phyloP scores from a whole-genome alignment of 2,113 vertebrate genomes.

The Silurus asotus region DNA sequence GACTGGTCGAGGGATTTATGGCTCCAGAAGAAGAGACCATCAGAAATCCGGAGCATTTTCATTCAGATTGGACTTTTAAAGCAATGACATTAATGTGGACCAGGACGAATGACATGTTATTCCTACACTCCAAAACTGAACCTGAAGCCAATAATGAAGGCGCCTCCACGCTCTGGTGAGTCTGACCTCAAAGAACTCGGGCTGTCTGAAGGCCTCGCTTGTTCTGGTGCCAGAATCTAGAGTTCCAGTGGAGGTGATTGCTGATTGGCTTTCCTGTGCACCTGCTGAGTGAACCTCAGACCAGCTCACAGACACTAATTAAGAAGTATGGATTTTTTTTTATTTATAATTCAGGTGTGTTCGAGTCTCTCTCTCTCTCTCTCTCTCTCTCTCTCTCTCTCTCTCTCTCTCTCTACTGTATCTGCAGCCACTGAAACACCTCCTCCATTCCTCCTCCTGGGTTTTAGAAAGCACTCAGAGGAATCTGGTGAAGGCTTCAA shows the following conservation, averaged over 20 bases:
- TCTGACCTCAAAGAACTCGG: conserved; percentile 1
- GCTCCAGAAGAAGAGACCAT: too few relatives aligned
- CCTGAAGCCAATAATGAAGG: background rate
- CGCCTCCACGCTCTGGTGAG: background rate
- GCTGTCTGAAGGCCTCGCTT: background rate
- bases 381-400: too few relatives aligned
- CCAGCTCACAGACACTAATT: background rate
- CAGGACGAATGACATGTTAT: background rate
- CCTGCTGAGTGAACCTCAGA: background rate
- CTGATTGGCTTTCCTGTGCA: background rate
- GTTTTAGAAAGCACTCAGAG: too few relatives aligned
- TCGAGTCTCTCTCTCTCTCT: too few relatives aligned
- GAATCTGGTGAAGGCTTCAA: too few relatives aligned
- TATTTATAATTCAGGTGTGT: too few relatives aligned
- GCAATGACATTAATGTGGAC: background rate
- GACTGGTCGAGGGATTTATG: too few relatives aligned
- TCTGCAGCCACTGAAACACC: too few relatives aligned
- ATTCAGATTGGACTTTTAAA: too few relatives aligned
- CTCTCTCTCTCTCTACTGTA: too few relatives aligned
- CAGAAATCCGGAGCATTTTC: too few relatives aligned
- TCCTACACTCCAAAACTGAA: background rate
- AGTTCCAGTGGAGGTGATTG: background rate
- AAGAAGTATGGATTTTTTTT: background rate
- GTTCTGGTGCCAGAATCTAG: background rate
- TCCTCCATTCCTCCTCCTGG: background rate